These are phyloP conservation scores for Stomatorhinus ivindoensis DNA, from an alignment of 2,113 vertebrate genomes.

Conservation along the genomic window DNA sequence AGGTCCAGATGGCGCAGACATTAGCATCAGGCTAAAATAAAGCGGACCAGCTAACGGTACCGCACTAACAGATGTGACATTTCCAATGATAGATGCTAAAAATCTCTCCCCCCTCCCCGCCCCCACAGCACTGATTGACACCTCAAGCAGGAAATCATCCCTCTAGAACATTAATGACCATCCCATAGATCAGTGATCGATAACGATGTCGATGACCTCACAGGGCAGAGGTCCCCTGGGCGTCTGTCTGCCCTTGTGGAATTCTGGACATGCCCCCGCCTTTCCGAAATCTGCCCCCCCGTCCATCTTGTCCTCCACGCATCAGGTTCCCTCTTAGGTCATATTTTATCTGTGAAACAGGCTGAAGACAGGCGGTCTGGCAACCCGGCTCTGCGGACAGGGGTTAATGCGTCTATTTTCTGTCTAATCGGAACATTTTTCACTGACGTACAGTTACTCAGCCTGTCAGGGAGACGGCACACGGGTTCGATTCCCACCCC, in stretches of 20 bases:
- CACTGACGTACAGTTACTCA: conserved; percentile 20
- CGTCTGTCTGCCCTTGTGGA: background rate
- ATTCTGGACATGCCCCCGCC: background rate
- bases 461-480: background rate
- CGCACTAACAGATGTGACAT: background rate
- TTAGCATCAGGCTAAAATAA: background rate
- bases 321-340: background rate
- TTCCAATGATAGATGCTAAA: background rate
- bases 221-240: background rate
- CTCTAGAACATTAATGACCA: background rate
- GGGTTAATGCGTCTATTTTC: conserved; percentile 3
- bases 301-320: background rate
- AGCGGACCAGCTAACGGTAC: background rate
- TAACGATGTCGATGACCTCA: background rate
- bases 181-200: background rate
- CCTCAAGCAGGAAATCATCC: background rate
- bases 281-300: background rate
- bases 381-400: background rate
- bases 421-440: conserved; percentile 31
- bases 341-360: background rate
- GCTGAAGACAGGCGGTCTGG: background rate
- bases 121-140: background rate
- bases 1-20: background rate
- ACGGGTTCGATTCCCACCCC: background rate
- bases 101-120: background rate